Evolutionary conservation across 2,113 vertebrate genomes (phyloP), one percentile per base, ranked within the genome.

Genomic region (Henicopernis longicauda): DNA sequence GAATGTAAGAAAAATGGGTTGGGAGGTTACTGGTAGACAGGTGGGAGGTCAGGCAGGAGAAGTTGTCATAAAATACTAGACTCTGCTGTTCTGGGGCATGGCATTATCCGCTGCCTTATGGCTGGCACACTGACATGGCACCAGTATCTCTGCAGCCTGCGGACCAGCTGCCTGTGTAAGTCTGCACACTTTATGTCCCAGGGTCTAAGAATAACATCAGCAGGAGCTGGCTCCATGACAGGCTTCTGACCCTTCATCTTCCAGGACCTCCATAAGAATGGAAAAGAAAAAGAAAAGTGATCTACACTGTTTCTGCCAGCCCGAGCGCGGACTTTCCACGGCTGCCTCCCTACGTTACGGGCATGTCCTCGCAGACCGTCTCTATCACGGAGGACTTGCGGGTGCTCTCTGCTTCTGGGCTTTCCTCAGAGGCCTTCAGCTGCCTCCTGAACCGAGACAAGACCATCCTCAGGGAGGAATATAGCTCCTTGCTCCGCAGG

Each of bases 401-500:
- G 49, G 20, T 65, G 25, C 96, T 98, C 15, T 98, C 98, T 32
- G 59, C 93, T 18, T 97, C 95, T 82, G 90, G 25, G 50, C 70
- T 95, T 44, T 69, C 71, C 29, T 95, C 94, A 0, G 49, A 25
- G 13, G 52, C 72, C 47, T 72, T 95, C 54, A 81, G 27, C 49
- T 63, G 55, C 70, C 83, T 97, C 87, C 85, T 97, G 86, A 95
- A 94, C 32, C 1, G 45, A 45, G 58, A 90, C 16, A 98, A 76
- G 52, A 77, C 3, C 50, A 52, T 97, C 36, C 66, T 90, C 8
- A 98, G 96, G 10, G 97, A 97, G 47, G 93, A 97, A 36, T 95
- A 97, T 2, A 99, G 96, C 93, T 99, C 99, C 89, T 98, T 94
- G 94, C 99, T 99, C 40, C 99, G 63, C 82, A 99, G 97, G 45